Evolutionary conservation across 1,140 invertebrate species (phyloP).

Genomic region (Lepidurus arcticus): DNA sequence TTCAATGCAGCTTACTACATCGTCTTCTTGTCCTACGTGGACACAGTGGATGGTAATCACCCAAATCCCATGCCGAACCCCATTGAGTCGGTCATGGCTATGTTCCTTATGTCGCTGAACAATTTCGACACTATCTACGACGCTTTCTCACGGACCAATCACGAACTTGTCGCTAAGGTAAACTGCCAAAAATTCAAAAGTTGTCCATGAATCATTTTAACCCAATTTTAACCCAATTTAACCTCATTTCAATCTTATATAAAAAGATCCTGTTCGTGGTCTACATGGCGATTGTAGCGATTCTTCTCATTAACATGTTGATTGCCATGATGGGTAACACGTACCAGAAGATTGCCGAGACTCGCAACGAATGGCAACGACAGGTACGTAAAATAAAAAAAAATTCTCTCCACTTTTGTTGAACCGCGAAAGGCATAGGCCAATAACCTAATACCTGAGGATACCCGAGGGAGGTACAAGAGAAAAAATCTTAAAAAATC

Average conservation of each 20-base stretch:
- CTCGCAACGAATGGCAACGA: slow-evolving; percentile 95
- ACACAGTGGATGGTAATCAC: slow-evolving; percentile 45
- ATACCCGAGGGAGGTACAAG: not conserved
- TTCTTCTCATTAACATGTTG: slow-evolving; percentile 94
- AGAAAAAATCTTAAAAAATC: not conserved
- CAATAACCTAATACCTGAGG: not conserved
- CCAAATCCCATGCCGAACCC: slow-evolving; percentile 79
- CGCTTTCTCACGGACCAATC: slow-evolving; percentile 78
- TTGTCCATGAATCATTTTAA: not conserved
- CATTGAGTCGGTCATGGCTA: slow-evolving; percentile 88
- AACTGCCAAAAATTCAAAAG: not conserved
- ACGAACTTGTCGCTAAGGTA: slow-evolving; percentile 83
- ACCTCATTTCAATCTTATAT: too few relatives aligned
- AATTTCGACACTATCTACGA: slow-evolving; percentile 92
- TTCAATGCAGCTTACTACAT: slow-evolving; percentile 72
- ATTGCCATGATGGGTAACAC: slow-evolving; percentile 99
- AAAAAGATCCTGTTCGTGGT: slow-evolving; percentile 78
- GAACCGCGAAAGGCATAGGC: not conserved
- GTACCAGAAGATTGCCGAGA: slow-evolving; percentile 95
- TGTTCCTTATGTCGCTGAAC: slow-evolving; percentile 96
- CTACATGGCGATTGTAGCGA: slow-evolving; percentile 93
- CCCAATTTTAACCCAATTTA: too few relatives aligned
- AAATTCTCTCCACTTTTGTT: not conserved
- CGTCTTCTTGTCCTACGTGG: slow-evolving; percentile 75
- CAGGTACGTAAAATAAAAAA: slow-evolving; percentile 60